phyloP scores from a whole-genome alignment of 2,113 vertebrate genomes.

The Myotis brandtii region DNA sequence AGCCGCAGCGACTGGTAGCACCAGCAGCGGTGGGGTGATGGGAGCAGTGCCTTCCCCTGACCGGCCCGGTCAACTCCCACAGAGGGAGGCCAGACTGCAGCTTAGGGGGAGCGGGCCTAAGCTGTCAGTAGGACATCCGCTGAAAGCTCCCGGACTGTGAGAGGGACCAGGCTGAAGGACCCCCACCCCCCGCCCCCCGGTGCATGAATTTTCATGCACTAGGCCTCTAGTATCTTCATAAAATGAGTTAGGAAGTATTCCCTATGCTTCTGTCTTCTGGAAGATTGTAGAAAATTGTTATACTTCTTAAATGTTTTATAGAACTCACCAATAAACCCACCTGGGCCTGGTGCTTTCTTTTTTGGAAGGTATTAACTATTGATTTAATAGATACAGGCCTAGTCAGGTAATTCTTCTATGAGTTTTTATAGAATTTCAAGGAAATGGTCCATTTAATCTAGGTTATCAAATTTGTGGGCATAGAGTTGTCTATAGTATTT shows the following conservation, averaged over 20 bases:
- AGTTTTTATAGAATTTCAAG: constrained; percentile 24
- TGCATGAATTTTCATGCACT: too few relatives aligned
- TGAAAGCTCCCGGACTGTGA: too few relatives aligned
- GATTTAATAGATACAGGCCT: neutral
- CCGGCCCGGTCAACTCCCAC: too few relatives aligned
- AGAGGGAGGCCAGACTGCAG: too few relatives aligned
- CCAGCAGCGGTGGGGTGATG: too few relatives aligned
- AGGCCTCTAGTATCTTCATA: neutral
- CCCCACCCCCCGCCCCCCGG: too few relatives aligned
- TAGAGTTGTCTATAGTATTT: neutral
- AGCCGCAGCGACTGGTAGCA: too few relatives aligned
- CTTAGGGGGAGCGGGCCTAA: too few relatives aligned
- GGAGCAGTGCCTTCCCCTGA: too few relatives aligned
- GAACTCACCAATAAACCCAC: neutral
- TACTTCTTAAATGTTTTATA: constrained; percentile 30
- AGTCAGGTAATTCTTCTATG: neutral
- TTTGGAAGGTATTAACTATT: neutral
- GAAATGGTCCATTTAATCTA: neutral
- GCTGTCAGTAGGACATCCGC: too few relatives aligned
- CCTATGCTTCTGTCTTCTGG: neutral
- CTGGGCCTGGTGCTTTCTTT: neutral
- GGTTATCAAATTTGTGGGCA: constrained; percentile 22
- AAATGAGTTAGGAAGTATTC: neutral
- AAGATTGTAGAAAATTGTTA: neutral
- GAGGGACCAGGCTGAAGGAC: too few relatives aligned